Percentiles rank a stretch among this genome's conserved stretches.
These are phyloP conservation scores for Drosophila kurseongensis DNA, from an alignment of 1,140 invertebrate genomes.

Conservation along the genomic window DNA sequence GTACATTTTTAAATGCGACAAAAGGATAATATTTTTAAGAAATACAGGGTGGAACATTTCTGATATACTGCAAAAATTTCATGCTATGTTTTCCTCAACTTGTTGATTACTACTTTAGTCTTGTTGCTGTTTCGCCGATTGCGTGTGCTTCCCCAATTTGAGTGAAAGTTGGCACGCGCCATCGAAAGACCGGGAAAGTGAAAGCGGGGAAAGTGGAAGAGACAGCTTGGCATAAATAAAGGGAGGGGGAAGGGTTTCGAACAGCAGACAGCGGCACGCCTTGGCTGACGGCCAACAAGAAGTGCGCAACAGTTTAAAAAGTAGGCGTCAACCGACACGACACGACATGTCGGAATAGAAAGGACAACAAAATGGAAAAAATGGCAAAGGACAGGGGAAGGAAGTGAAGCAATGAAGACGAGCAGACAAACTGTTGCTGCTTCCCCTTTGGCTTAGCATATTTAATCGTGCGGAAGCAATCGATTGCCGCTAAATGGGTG, in stretches of 20 bases:
- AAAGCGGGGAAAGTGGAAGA: not conserved
- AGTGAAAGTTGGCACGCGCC: conserved; percentile 59
- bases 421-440: conserved; percentile 65
- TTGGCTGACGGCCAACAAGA: conserved; percentile 49
- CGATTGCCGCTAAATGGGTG: conserved; percentile 70
- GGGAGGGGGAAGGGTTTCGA: not conserved
- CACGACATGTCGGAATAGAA: conserved; percentile 42
- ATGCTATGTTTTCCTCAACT: conserved; percentile 6
- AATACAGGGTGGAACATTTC: not conserved
- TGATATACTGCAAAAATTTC: not conserved
- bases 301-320: conserved; percentile 80
- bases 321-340: conserved; percentile 50
- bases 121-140: conserved; percentile 11
- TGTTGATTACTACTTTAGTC: conserved; percentile 40
- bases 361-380: conserved; percentile 15
- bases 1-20: too few relatives aligned
- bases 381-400: conserved; percentile 8
- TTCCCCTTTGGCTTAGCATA: conserved; percentile 56
- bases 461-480: conserved; percentile 81
- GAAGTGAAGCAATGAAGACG: conserved; percentile 6
- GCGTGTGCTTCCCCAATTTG: conserved; percentile 38
- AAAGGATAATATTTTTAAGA: too few relatives aligned
- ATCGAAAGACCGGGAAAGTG: conserved; percentile 7
- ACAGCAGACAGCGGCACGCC: conserved; percentile 47
- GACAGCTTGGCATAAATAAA: not conserved